These are phyloP conservation scores for Scortum barcoo DNA, from an alignment of 2,113 vertebrate genomes.

Conservation along the genomic window DNA sequence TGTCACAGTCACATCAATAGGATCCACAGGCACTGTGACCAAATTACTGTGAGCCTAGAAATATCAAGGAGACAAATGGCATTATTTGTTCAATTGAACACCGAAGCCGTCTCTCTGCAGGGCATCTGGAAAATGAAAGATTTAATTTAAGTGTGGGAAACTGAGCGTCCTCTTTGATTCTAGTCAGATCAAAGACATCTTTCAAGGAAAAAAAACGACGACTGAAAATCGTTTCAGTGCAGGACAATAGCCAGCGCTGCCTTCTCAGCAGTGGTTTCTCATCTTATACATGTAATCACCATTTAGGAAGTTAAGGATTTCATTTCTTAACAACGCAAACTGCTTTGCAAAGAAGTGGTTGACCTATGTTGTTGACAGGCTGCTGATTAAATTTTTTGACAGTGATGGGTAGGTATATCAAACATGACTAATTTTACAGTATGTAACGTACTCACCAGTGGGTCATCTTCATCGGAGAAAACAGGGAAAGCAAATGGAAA, in stretches of 20 bases:
- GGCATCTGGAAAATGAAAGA: conserved; percentile 35
- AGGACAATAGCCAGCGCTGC: neutral
- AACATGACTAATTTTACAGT: neutral
- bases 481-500: conserved; percentile 83
- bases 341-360: neutral
- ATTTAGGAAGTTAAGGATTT: conserved; percentile 17
- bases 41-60: conserved; percentile 85
- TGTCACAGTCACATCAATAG: conserved; percentile 80
- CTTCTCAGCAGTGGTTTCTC: neutral
- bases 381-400: neutral
- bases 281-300: neutral
- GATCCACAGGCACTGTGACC: conserved; percentile 79
- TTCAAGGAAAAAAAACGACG: conserved; percentile 35
- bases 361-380: neutral
- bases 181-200: conserved; percentile 33
- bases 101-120: neutral
- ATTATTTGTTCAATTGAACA: conserved; percentile 37
- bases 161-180: conserved; percentile 39
- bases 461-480: conserved; percentile 65
- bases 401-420: conserved; percentile 4
- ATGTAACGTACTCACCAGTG: conserved; percentile 83
- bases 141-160: conserved; percentile 37
- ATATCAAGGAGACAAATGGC: conserved; percentile 59
- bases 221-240: conserved; percentile 17
- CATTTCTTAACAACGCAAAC: neutral